These are phyloP conservation scores for Alligator mississippiensis DNA, from an alignment of 2,113 vertebrate genomes.

Conservation along the genomic window DNA sequence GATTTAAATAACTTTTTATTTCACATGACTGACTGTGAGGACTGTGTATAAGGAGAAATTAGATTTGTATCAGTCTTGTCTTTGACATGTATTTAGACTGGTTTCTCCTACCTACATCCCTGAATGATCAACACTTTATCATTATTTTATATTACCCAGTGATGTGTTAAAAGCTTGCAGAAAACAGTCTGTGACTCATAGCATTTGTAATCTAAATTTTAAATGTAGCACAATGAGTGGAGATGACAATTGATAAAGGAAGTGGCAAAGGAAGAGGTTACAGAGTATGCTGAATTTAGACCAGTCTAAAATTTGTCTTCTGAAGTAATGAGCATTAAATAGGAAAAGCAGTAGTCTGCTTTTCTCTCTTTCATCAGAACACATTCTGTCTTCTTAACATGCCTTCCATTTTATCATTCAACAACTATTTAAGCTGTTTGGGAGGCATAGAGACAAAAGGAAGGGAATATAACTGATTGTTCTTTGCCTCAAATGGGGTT, in stretches of 20 bases:
- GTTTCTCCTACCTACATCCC: accelerated
- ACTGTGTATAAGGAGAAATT: neutral
- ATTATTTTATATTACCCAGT: neutral
- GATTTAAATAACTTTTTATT: neutral
- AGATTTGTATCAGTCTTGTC: accelerated
- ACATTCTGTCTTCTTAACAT: neutral
- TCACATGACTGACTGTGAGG: neutral
- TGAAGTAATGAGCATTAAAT: too few relatives aligned
- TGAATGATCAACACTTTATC: accelerated
- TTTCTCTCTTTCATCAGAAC: neutral
- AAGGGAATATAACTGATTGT: neutral
- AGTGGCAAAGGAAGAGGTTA: neutral
- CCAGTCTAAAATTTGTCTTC: neutral
- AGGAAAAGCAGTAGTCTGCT: neutral
- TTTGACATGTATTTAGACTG: neutral
- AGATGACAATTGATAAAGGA: neutral
- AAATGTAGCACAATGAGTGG: neutral
- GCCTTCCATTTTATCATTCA: neutral
- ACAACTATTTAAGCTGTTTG: neutral
- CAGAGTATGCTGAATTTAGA: neutral
- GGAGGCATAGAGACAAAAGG: neutral
- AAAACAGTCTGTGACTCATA: neutral
- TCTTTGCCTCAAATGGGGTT: neutral
- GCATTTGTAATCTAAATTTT: neutral
- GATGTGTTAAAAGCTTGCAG: neutral